Conservation (phyloP, 2,888 invertebrate species). For the Nebria brevicollis region DNA sequence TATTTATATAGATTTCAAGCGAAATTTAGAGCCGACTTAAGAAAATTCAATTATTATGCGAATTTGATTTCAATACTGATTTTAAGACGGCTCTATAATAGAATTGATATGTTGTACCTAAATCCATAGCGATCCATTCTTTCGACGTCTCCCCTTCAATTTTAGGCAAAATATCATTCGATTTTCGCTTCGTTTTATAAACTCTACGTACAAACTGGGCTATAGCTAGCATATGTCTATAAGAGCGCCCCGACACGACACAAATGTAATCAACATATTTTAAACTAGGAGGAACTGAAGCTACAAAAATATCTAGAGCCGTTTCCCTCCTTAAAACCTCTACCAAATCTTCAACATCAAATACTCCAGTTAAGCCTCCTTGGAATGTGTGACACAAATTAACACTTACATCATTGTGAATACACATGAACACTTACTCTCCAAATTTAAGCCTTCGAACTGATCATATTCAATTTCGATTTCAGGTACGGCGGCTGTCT, state of each 20-base stretch:
- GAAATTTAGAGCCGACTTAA: too few relatives aligned
- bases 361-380: constrained; percentile 88
- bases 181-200: constrained; percentile 75
- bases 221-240: constrained; percentile 78
- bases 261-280: constrained; percentile 89
- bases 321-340: constrained; percentile 80
- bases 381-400: constrained; percentile 53
- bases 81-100: not conserved
- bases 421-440: constrained; percentile 64
- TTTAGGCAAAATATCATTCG: constrained; percentile 73
- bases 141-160: constrained; percentile 80
- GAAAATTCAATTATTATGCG: too few relatives aligned
- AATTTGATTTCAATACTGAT: too few relatives aligned
- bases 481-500: constrained; percentile 54
- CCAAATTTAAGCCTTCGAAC: constrained; percentile 70
- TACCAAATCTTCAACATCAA: constrained; percentile 87
- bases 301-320: constrained; percentile 83
- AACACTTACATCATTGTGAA: not conserved
- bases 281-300: constrained; percentile 75
- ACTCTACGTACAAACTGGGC: constrained; percentile 80
- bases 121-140: constrained; percentile 91
- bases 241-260: constrained; percentile 79
- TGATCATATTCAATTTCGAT: constrained; percentile 64
- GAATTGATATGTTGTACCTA: constrained; percentile 69
- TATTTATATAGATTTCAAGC: not conserved